phyloP scores from a whole-genome alignment of 1,140 invertebrate species.

The Trialeurodes vaporariorum region DNA sequence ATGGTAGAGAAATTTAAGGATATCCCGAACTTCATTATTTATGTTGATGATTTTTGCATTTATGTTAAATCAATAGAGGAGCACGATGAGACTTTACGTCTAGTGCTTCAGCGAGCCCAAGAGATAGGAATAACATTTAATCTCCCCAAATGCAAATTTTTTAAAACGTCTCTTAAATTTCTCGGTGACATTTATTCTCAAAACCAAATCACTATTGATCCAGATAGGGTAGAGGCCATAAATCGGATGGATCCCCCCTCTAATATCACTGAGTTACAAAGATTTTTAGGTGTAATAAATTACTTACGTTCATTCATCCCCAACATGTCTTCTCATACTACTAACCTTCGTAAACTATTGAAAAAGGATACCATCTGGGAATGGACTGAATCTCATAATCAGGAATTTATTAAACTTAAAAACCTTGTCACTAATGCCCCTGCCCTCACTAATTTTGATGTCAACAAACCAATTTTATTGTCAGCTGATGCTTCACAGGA shows the following conservation, averaged over 20 bases:
- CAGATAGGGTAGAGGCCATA: constrained; percentile 32
- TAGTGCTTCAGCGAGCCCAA: constrained; percentile 14
- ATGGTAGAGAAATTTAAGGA: constrained; percentile 24
- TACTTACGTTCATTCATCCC: constrained; percentile 31
- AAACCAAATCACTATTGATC: constrained; percentile 29
- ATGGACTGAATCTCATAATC: constrained; percentile 4
- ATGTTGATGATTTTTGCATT: constrained; percentile 17
- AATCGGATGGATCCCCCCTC: constrained; percentile 26
- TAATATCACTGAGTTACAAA: constrained; percentile 27
- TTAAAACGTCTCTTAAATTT: constrained; percentile 22
- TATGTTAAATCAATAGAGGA: constrained; percentile 2
- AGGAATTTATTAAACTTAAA: constrained; percentile 8
- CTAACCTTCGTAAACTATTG: constrained; percentile 24
- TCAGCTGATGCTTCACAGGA: constrained; percentile 28
- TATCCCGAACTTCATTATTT: constrained; percentile 28
- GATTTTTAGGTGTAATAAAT: constrained; percentile 34
- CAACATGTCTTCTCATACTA: constrained; percentile 22
- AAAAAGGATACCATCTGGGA: constrained; percentile 19
- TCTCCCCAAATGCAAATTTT: constrained; percentile 28
- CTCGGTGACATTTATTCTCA: constrained; percentile 31
- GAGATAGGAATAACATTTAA: constrained; percentile 29
- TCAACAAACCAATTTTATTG: constrained; percentile 22
- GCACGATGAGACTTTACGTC: constrained; percentile 10
- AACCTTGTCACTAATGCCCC: constrained; percentile 12
- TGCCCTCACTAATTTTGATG: constrained; percentile 24